Evolutionary conservation across 2,797 vertebrate species (phyloP).

Genomic region (Mormyrops attenuatus): DNA sequence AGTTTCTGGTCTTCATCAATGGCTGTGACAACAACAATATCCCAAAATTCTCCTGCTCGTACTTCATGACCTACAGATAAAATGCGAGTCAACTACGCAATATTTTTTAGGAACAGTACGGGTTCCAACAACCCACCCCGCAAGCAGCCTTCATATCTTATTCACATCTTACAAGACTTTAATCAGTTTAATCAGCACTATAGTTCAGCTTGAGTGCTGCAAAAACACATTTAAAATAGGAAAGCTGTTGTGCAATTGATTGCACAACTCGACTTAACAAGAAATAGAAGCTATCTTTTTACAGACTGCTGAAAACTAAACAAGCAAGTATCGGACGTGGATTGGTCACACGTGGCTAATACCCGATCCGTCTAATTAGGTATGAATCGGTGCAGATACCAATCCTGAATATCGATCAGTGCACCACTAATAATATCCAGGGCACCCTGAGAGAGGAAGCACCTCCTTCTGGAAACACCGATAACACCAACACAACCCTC

Average conservation of each 20-base stretch:
- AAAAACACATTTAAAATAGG: background rate
- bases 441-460: background rate
- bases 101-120: background rate
- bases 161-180: background rate
- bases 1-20: conserved; percentile 70
- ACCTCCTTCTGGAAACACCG: too few relatives aligned
- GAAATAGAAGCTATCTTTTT: background rate
- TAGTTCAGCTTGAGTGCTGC: background rate
- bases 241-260: background rate
- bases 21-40: conserved; percentile 77
- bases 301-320: background rate
- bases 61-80: conserved; percentile 56
- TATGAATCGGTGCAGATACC: background rate
- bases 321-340: background rate
- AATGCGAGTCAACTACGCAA: background rate
- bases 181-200: background rate
- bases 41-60: conserved; percentile 72
- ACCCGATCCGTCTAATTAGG: background rate
- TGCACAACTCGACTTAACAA: background rate
- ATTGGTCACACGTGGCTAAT: background rate
- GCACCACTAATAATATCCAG: background rate
- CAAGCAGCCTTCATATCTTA: background rate
- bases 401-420: background rate
- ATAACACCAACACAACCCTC: too few relatives aligned
- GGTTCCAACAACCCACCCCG: background rate